Percentiles rank a stretch among this genome's conserved stretches.
These are phyloP conservation scores for Orthonychiurus folsomi DNA, from an alignment of 2,888 invertebrate species.

Conservation along the genomic window DNA sequence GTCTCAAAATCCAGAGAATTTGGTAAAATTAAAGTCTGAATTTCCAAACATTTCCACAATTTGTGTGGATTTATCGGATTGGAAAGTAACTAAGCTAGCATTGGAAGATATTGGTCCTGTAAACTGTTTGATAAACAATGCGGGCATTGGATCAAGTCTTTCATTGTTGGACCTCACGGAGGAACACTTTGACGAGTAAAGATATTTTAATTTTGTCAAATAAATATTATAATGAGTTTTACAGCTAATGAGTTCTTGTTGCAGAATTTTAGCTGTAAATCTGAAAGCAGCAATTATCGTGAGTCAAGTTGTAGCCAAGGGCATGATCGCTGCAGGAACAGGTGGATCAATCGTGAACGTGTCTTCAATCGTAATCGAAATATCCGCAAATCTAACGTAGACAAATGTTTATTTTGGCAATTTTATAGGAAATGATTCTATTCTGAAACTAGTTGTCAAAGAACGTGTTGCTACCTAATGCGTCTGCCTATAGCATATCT, in stretches of 20 bases:
- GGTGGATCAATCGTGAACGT: slow-evolving; percentile 28
- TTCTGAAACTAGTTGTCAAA: no score
- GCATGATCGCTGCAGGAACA: slow-evolving; percentile 22
- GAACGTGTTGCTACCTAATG: slow-evolving; percentile 4
- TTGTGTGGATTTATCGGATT: slow-evolving; percentile 45
- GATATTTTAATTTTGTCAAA: slow-evolving; percentile 9
- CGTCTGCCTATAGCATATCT: slow-evolving; percentile 23
- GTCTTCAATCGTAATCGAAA: slow-evolving; percentile 21
- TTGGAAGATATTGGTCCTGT: slow-evolving; percentile 44
- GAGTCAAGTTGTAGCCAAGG: slow-evolving; percentile 59
- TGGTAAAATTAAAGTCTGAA: slow-evolving; percentile 42
- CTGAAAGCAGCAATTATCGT: slow-evolving; percentile 76
- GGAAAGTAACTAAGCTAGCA: slow-evolving; percentile 44
- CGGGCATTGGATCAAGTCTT: slow-evolving; percentile 43
- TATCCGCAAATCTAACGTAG: no score
- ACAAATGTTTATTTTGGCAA: background rate
- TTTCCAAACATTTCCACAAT: slow-evolving; percentile 41
- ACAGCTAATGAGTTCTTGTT: slow-evolving; percentile 40
- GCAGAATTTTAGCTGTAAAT: slow-evolving; percentile 53
- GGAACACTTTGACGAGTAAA: slow-evolving; percentile 46
- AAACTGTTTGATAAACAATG: slow-evolving; percentile 49
- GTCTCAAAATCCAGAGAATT: slow-evolving; percentile 43
- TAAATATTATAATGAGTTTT: slow-evolving; percentile 23
- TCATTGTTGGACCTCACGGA: slow-evolving; percentile 44
- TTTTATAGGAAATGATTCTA: background rate